Conservation (phyloP, 2,797 vertebrate species). For the Squalus acanthias region DNA sequence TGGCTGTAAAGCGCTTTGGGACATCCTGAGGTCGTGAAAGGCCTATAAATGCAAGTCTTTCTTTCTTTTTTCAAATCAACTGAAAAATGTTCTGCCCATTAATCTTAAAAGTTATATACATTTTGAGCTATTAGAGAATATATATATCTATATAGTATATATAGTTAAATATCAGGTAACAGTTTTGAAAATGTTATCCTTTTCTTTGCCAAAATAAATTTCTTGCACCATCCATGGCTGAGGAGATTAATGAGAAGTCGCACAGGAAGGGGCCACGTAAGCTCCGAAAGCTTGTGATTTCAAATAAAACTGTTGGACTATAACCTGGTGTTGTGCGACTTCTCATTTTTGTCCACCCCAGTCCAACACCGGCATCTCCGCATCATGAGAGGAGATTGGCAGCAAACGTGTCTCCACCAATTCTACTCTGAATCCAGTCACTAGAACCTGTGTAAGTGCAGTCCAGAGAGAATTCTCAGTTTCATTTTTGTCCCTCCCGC, state of each 20-base stretch:
- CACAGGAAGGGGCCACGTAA: no score
- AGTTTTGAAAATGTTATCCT: not conserved
- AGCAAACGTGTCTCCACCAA: not conserved
- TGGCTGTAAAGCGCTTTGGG: no score
- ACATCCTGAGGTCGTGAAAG: no score
- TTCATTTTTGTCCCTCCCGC: not conserved
- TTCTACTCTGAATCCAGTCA: not conserved
- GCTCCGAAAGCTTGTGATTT: no score
- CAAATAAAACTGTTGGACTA: no score
- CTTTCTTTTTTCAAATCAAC: not conserved
- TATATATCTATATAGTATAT: not conserved
- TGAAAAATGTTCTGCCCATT: not conserved
- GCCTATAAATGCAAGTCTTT: no score
- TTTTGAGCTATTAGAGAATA: not conserved
- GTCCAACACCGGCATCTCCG: no score
- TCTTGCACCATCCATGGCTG: not conserved
- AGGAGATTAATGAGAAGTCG: not conserved
- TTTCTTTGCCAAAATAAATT: not conserved
- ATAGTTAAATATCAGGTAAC: not conserved
- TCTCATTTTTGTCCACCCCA: no score
- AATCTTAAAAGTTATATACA: not conserved
- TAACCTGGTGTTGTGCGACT: no score
- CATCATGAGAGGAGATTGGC: not conserved
- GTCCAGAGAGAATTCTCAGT: not conserved
- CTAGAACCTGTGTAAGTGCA: not conserved